These are phyloP conservation scores for Sipunculus nudus DNA, from an alignment of 2,888 invertebrate species.

Conservation along the genomic window DNA sequence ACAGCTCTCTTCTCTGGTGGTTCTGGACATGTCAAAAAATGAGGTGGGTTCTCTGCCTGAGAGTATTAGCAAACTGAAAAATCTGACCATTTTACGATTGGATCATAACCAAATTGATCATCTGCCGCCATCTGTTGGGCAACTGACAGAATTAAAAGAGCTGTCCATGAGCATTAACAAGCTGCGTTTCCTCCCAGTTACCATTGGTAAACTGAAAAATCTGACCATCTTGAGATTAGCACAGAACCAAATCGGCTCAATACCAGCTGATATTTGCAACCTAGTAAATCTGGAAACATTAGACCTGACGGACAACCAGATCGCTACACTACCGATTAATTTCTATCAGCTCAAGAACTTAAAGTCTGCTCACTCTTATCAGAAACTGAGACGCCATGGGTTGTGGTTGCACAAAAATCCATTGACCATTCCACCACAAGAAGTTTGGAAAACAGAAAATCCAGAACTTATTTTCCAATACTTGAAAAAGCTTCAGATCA, in stretches of 20 bases:
- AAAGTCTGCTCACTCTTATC: conserved; percentile 56
- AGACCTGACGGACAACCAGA: conserved; percentile 58
- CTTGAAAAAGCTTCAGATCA: conserved; percentile 52
- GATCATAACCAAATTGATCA: conserved; percentile 52
- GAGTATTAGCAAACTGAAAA: conserved; percentile 50
- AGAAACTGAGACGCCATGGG: conserved; percentile 56
- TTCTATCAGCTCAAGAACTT: conserved; percentile 55
- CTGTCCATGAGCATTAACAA: conserved; percentile 56
- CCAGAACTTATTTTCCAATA: conserved; percentile 59
- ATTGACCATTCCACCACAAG: conserved; percentile 58
- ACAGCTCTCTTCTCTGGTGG: conserved; percentile 36
- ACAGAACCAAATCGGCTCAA: conserved; percentile 49
- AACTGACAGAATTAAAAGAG: conserved; percentile 52
- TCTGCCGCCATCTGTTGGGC: conserved; percentile 52
- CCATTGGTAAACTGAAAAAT: conserved; percentile 52
- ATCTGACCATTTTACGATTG: conserved; percentile 49
- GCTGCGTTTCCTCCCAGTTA: conserved; percentile 50
- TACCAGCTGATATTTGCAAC: conserved; percentile 60
- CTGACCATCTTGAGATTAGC: conserved; percentile 51
- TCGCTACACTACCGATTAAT: conserved; percentile 54
- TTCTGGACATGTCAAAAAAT: conserved; percentile 60
- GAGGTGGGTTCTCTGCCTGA: conserved; percentile 53
- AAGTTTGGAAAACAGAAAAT: conserved; percentile 62
- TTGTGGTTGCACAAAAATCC: conserved; percentile 65
- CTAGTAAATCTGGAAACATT: conserved; percentile 58